Evolutionary conservation across 2,113 vertebrate species (phyloP).

Genomic region (Hippocampus mohnikei): DNA sequence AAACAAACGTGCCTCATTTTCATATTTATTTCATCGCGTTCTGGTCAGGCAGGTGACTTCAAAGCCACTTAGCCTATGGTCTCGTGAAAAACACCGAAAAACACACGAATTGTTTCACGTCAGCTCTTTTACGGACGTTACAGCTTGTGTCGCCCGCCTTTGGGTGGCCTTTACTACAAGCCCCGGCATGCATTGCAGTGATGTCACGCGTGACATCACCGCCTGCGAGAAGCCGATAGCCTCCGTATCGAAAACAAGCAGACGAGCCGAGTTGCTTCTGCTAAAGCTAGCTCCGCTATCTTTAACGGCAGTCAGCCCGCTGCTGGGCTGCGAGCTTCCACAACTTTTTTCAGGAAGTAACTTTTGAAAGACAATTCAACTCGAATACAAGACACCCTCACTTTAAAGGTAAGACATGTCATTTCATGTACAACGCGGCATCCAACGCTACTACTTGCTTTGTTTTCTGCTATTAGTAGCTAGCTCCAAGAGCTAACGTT

Average conservation of each 20-base stretch:
- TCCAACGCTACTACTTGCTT: constrained; percentile 58
- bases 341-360: constrained; percentile 56
- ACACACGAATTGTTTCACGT: background rate
- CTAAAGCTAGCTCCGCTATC: constrained; percentile 40
- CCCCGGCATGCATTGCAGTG: constrained; percentile 33
- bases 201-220: constrained; percentile 43
- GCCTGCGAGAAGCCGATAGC: constrained; percentile 46
- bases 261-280: constrained; percentile 42
- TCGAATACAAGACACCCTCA: background rate
- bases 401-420: constrained; percentile 35
- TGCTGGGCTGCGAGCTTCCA: constrained; percentile 40
- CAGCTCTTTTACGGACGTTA: background rate
- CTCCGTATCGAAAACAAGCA: constrained; percentile 55
- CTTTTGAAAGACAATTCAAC: constrained; percentile 22
- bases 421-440: background rate
- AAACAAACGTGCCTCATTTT: background rate
- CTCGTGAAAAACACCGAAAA: background rate
- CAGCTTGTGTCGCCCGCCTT: background rate
- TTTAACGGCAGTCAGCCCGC: constrained; percentile 29
- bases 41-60: background rate
- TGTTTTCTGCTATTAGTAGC: constrained; percentile 58
- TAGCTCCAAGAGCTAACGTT: constrained; percentile 42
- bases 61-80: background rate
- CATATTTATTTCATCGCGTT: background rate
- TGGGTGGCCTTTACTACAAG: constrained; percentile 11